Base-by-base conservation (phyloP, 2,888 invertebrate species). In the Chymomyza procnemis region DNA sequence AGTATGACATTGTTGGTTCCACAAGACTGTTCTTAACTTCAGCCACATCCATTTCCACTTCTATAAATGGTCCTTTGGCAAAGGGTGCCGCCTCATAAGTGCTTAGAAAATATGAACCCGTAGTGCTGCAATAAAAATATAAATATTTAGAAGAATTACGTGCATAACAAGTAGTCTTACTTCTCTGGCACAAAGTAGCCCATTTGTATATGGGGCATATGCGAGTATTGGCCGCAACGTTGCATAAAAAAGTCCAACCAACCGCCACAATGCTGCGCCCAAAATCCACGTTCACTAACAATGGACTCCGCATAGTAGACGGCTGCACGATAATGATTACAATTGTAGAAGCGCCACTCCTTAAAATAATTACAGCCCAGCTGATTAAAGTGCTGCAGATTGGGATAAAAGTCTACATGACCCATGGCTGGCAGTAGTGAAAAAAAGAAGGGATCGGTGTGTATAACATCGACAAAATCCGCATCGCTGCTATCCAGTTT, bases 391-490 rank as follows among this genome's bases (percentile, higher is more conserved):
- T 73, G 58, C 3, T 93, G 92, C 1, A 93, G 92, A 76, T 94
- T 94, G 0, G 93, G 92, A 83, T 92, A 94, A 80, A 93, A 93
- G 80, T 94, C 94, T 0, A 91, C 89, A 68, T 92, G 90, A 0
- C 94, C 94, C 76, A 91, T 84, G 0, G 91, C 74, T 63, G 92
- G 91, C n/a, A 93, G 80, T 80, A 93, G 92, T 0, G 94, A 94
- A 70, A 92, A 92, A 66, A 92, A 89, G 64, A 93, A 81, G 0
- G 92, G 92, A 84, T 94, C 94, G 0, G 94, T 94, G 76, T 94
- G 94, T 9, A 94, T 91, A 0, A 93, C 92, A 76, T 94, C 94
- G 0, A 94, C 93, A 73, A 93, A 93, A 1, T 91, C 89, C 0
- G 93, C 94, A 83, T 94, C 94, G 0, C 88, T 88, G 6, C 89